Base-by-base conservation (phyloP, 2,113 vertebrate genomes). In the Corythoichthys haematopterus region DNA sequence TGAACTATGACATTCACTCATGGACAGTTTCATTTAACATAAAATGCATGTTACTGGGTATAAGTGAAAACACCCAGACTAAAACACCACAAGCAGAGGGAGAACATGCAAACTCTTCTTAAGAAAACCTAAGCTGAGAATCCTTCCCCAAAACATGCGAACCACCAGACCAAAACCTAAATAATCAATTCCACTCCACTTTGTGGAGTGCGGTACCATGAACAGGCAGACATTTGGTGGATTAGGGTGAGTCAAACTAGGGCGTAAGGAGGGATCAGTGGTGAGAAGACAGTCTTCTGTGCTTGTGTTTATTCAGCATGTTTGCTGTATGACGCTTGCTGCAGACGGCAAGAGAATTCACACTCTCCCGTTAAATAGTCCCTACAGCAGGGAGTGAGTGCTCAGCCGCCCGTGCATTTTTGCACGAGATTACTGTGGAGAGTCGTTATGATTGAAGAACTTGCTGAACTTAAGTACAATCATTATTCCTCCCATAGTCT, bases 291-390 rank as follows among this genome's bases (percentile, higher is more conserved):
- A 14, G 64, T 72, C 73, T 69, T 64, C 67, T 66, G 48, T 65
- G 62, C 69, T 53, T 3, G 80, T 91, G 87, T 94, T 93, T 93
- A 86, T 82, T 90, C 76, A 91, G 78, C 7, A 43, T 91, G 82
- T 92, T 93, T 94, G 78, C 88, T 90, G 38, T 62, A 70, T 88
- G 81, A 74, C 33, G 38, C 72, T 47, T 43, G 61, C 76, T 63
- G 73, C 45, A 35, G 48, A 12, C 71, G 71, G 79, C 69, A 79
- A 80, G 77, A 90, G 56, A 87, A 75, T 86, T 90, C 88, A 76
- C 71, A 89, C 80, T 0, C 72, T 77, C 78, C 69, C 28, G 60
- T 20, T 43, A 12, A 78, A 71, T 64, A 79, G 47, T 57, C 64
- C 71, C 62, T 50, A 59, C 64, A 47, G 9, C 69, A 55, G 46